Conservation (phyloP, 1,140 invertebrate genomes). For the Monomorium pharaonis region DNA sequence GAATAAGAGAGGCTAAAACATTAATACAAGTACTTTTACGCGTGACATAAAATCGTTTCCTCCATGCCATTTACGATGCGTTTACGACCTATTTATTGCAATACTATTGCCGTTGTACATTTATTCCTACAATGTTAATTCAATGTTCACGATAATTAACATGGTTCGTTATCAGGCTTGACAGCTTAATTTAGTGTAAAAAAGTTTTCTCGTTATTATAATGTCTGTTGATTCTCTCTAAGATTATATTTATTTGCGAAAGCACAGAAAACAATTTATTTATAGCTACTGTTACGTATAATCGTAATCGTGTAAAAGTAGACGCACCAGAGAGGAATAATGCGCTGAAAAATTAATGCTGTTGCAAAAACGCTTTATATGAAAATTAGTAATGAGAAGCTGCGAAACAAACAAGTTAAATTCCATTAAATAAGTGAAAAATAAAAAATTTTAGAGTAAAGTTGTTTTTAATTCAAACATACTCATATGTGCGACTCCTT, state of each 20-base stretch:
- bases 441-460: slow-evolving; percentile 1
- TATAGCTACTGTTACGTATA: neutral
- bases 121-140: neutral
- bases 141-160: slow-evolving; percentile 33
- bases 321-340: neutral
- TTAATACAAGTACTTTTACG: neutral
- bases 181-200: slow-evolving; percentile 36
- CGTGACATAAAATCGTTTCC: neutral
- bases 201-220: slow-evolving; percentile 19
- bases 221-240: slow-evolving; percentile 15
- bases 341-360: neutral
- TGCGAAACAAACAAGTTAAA: neutral
- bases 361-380: neutral
- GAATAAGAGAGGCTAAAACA: neutral
- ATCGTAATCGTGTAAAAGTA: slow-evolving; percentile 14
- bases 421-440: slow-evolving; percentile 24
- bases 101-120: neutral
- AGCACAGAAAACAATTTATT: neutral
- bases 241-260: neutral
- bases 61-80: neutral
- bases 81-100: slow-evolving; percentile 21
- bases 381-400: slow-evolving; percentile 6
- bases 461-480: neutral
- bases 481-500: neutral
- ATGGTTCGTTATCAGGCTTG: neutral